Evolutionary conservation across 23 tunicate species (phyloP), one percentile per base, ranked within the genome.

Genomic region (Aplidium turbinatum): DNA sequence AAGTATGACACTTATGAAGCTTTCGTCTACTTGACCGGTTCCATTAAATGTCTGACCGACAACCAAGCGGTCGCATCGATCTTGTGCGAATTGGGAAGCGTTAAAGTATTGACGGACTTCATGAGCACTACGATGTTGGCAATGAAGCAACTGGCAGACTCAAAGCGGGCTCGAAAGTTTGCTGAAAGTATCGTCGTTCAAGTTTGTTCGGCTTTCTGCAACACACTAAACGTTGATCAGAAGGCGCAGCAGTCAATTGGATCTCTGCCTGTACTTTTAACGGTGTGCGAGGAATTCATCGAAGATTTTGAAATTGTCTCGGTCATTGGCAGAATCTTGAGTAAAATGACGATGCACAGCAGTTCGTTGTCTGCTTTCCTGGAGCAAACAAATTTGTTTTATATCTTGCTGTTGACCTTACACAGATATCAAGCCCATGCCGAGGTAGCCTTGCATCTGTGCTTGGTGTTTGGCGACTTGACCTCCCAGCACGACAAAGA

Each of bases 1-100:
- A 83, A 75, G 35, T 83, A 83, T 52, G 93, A 86, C 3, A 86
- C 79, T 38, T 86, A 87, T 54, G 86, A 84, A 79, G 89, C 97
- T 27, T 74, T 84, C 22, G 74, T 84, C 1, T 91, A 84, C 47
- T 53, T 91, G 56, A 64, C 69, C 21, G 97, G 97, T 9, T 71
- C 91, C 1, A 25, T 91, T 13, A 91, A 91, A 39, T 91, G 81
- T 66, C 61, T 91, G 1, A 57, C 91, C 35, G 78, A 79, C 16
- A 79, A 84, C 58, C 75, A 91, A 58, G 57, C 54, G 5, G 57
- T 86, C 16, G 84, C 85, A n/a, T 35, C 36, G 6, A 68, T 30
- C 5, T 46, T 86, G 24, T 50, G 36, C 58, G 29, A 24, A 0
- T 33, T 26, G 18, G 50, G 29, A 18, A 72, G 75, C 36, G 32